phyloP scores from a whole-genome alignment of 1,140 invertebrate genomes.

The Danaus melanippus region DNA sequence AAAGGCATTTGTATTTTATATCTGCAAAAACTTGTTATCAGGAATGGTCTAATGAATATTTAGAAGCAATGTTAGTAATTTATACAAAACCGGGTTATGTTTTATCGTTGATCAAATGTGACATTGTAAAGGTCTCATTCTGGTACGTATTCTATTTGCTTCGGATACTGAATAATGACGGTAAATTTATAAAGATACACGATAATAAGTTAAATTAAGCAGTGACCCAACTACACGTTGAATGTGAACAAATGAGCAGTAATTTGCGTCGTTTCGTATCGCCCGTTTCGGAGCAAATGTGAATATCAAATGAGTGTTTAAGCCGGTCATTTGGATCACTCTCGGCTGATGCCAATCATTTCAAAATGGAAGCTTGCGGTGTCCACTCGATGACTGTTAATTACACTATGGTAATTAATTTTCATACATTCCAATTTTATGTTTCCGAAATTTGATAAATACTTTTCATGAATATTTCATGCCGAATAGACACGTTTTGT shows the following conservation, averaged over 20 bases:
- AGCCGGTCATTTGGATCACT: constrained; percentile 62
- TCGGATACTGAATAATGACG: too few relatives aligned
- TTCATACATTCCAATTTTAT: constrained; percentile 15
- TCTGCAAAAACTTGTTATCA: too few relatives aligned
- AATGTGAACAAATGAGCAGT: constrained; percentile 56
- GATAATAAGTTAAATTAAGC: too few relatives aligned
- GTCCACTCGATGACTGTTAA: constrained; percentile 47
- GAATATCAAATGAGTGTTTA: constrained; percentile 67
- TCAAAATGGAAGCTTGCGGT: constrained; percentile 56
- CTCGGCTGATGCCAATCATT: constrained; percentile 54
- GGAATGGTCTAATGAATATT: too few relatives aligned
- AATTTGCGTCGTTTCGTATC: constrained; percentile 47
- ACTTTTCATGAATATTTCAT: constrained; percentile 1
- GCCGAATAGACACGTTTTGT: neutral
- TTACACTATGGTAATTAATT: constrained; percentile 30
- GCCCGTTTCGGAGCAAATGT: constrained; percentile 47
- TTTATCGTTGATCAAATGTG: too few relatives aligned
- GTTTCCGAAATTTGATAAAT: constrained; percentile 3
- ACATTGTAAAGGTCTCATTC: too few relatives aligned
- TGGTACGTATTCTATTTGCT: too few relatives aligned
- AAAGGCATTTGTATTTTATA: too few relatives aligned
- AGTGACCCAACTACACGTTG: constrained; percentile 25
- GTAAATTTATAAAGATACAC: too few relatives aligned
- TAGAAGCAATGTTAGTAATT: too few relatives aligned
- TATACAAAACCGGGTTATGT: too few relatives aligned